phyloP scores from a whole-genome alignment of 2,888 invertebrate genomes.

The Ichneumoninae sp. region DNA sequence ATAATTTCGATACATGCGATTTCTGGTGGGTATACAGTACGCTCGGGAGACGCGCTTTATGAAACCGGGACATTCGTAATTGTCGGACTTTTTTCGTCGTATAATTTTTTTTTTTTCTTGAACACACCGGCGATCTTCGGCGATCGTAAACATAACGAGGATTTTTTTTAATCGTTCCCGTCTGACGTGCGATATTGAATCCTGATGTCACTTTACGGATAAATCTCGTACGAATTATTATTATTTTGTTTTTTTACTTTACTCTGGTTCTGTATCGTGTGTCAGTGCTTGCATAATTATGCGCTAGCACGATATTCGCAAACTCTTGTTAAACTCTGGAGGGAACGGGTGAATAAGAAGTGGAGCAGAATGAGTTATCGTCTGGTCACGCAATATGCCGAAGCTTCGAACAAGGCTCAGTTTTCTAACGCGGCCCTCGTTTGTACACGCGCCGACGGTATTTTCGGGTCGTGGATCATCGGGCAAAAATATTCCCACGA shows the following conservation, averaged over 20 bases:
- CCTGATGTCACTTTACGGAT: not conserved
- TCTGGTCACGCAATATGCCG: slow-evolving; percentile 34
- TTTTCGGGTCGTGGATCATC: slow-evolving; percentile 51
- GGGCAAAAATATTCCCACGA: slow-evolving; percentile 58
- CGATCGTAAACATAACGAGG: slow-evolving; percentile 46
- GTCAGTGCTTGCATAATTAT: slow-evolving; percentile 4
- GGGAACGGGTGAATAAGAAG: slow-evolving; percentile 21
- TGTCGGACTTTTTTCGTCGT: slow-evolving; percentile 45
- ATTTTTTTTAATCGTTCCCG: not conserved
- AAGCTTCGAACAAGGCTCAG: slow-evolving; percentile 5
- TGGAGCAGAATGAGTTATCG: slow-evolving; percentile 19
- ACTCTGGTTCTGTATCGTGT: not conserved
- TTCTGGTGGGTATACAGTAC: slow-evolving; percentile 17
- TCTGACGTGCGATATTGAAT: slow-evolving; percentile 12
- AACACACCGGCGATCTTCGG: slow-evolving; percentile 6
- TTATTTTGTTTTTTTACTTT: not conserved
- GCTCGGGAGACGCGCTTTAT: slow-evolving; percentile 22
- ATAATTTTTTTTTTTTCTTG: slow-evolving; percentile 8
- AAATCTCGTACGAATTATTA: slow-evolving; percentile 7
- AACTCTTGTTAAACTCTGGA: slow-evolving; percentile 19
- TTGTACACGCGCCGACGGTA: slow-evolving; percentile 52
- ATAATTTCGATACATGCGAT: slow-evolving; percentile 63
- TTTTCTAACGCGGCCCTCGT: slow-evolving; percentile 37
- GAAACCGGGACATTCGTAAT: slow-evolving; percentile 61
- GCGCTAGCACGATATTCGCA: not conserved